Evolutionary conservation across 2,888 invertebrate genomes (phyloP).

Genomic region (Nineta flava): DNA sequence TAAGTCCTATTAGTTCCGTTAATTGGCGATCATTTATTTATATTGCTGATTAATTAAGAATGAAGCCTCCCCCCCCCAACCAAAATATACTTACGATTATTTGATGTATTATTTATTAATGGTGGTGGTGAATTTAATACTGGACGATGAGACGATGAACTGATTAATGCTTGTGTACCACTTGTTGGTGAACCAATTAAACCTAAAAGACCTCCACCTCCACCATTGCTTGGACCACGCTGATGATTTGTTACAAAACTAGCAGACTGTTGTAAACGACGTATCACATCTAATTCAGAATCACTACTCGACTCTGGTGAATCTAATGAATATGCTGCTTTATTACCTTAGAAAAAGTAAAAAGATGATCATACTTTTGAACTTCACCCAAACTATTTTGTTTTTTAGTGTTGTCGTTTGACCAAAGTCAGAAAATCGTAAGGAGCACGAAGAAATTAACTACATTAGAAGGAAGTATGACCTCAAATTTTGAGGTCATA

Average conservation of each 20-base stretch:
- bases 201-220: not conserved
- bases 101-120: not conserved
- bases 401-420: no score
- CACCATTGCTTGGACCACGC: not conserved
- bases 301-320: conserved; percentile 56
- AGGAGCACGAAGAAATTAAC: no score
- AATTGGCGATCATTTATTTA: no score
- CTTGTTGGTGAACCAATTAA: not conserved
- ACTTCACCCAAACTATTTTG: no score
- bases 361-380: no score
- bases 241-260: conserved; percentile 15
- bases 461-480: no score
- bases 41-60: no score
- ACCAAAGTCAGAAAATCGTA: no score
- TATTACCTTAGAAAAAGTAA: no score
- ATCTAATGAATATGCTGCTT: conserved; percentile 40
- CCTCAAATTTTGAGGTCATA: no score
- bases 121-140: not conserved
- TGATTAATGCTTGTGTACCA: not conserved
- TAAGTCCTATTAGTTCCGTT: no score
- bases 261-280: conserved; percentile 32
- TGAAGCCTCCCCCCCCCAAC: no score
- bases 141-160: conserved; percentile 3
- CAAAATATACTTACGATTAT: conserved; percentile 1
- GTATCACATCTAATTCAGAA: conserved; percentile 42